Evolutionary conservation across 2,113 vertebrate genomes (phyloP).

Genomic region (Sturnira hondurensis): DNA sequence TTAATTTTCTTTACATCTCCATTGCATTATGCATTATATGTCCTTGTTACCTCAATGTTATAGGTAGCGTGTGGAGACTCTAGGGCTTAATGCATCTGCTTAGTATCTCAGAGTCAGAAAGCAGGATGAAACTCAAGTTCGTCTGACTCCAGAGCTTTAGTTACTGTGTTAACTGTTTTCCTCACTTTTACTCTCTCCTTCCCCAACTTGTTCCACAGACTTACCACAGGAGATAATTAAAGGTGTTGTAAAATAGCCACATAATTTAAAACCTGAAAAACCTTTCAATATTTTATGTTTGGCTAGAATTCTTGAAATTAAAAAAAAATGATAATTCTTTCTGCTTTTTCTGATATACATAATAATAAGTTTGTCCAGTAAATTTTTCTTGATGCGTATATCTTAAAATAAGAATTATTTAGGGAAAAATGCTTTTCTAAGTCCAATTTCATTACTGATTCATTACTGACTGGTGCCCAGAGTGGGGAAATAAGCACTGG

Average conservation of each 20-base stretch:
- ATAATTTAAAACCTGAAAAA: background rate
- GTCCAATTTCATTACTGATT: background rate
- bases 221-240: background rate
- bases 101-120: background rate
- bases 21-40: background rate
- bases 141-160: background rate
- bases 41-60: background rate
- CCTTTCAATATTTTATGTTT: background rate
- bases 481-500: background rate
- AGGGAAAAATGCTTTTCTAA: background rate
- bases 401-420: background rate
- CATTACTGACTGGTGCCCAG: background rate
- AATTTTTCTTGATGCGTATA: background rate
- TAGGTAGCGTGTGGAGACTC: background rate
- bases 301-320: slow-evolving; percentile 10
- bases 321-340: background rate
- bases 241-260: background rate
- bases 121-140: background rate
- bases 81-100: background rate
- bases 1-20: background rate
- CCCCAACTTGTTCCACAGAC: background rate
- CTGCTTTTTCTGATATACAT: background rate
- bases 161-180: background rate
- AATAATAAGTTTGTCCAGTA: background rate
- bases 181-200: background rate